A percentile compares a stretch with the other conserved stretches of the same genome.
Conservation (phyloP, 2,888 invertebrate genomes). For the Drosophila paranaensis region DNA sequence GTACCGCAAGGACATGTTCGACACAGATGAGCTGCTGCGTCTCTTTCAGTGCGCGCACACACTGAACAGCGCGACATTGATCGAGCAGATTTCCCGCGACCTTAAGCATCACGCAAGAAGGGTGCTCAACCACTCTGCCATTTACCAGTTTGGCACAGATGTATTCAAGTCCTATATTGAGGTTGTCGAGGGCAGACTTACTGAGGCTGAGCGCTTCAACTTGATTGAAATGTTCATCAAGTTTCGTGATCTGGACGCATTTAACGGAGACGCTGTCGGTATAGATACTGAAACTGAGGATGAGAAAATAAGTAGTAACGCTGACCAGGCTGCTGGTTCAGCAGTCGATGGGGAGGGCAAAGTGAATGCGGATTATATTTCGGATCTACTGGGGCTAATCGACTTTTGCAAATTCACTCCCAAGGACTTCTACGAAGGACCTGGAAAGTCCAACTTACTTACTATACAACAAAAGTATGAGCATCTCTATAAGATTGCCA, state of each 20-base stretch:
- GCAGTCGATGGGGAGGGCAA: neutral
- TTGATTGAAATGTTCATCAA: slow-evolving; percentile 10
- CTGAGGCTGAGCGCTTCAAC: slow-evolving; percentile 8
- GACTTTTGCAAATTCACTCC: slow-evolving; percentile 41
- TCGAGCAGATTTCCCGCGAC: neutral
- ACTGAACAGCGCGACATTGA: neutral
- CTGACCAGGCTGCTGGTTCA: neutral
- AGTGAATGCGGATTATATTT: neutral
- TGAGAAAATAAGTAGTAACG: neutral
- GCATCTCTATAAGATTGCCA: slow-evolving; percentile 31
- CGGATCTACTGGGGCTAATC: neutral
- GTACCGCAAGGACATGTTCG: slow-evolving; percentile 6
- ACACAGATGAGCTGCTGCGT: slow-evolving; percentile 3
- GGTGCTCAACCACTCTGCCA: neutral
- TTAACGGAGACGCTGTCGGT: neutral
- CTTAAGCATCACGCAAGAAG: neutral
- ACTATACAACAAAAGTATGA: slow-evolving; percentile 37
- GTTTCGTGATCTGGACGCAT: neutral
- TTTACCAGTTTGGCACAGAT: slow-evolving; percentile 8
- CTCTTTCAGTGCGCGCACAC: slow-evolving; percentile 15
- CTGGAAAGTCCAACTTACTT: slow-evolving; percentile 34
- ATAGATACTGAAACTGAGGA: neutral
- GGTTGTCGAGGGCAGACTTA: neutral
- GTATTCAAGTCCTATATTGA: slow-evolving; percentile 4
- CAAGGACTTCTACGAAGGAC: slow-evolving; percentile 36